Conservation (phyloP, 2,888 invertebrate species). For the Sepiola atlantica region DNA sequence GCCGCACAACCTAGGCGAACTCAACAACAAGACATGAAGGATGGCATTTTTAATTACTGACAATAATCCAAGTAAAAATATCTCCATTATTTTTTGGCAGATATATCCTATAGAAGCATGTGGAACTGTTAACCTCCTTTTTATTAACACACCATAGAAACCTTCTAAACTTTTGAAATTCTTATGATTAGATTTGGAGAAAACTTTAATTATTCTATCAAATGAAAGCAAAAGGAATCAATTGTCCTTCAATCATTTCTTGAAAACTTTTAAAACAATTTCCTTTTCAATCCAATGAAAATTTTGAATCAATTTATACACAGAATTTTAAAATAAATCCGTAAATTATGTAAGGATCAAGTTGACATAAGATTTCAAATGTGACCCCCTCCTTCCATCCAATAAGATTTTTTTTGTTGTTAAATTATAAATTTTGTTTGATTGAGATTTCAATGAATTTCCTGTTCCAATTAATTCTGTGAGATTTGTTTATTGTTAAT, state of each 20-base stretch:
- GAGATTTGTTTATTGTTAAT: slow-evolving; percentile 18
- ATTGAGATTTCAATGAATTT: neutral
- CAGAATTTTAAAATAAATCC: neutral
- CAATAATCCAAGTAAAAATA: no score
- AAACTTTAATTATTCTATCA: neutral
- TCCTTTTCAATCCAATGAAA: neutral
- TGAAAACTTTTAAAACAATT: neutral
- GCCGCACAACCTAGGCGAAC: no score
- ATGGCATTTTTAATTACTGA: no score
- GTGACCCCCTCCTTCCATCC: neutral
- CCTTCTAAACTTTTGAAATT: neutral
- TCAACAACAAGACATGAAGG: no score
- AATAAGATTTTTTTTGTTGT: neutral
- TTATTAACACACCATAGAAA: no score
- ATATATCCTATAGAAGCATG: no score
- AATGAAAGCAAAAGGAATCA: neutral
- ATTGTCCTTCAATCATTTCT: neutral
- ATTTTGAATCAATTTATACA: neutral
- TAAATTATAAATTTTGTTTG: neutral
- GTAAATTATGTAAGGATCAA: neutral
- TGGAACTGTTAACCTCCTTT: no score
- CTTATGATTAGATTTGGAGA: neutral
- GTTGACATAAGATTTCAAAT: neutral
- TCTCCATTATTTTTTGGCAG: no score
- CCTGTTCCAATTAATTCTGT: neutral